These are phyloP conservation scores for Rhingia campestris DNA, from an alignment of 2,888 invertebrate genomes.

Conservation along the genomic window DNA sequence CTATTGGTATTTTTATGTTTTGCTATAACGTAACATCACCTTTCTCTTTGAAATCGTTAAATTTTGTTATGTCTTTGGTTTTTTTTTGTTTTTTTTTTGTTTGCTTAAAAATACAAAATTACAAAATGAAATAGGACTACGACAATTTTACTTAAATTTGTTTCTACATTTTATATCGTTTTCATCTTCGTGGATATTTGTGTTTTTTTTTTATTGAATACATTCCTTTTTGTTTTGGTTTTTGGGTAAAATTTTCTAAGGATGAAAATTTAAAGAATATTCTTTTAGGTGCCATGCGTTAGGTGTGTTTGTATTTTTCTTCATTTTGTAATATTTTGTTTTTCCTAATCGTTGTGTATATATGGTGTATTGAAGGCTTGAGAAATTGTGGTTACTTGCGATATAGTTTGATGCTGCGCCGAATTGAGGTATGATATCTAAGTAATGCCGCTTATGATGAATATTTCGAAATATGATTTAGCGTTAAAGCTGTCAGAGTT, in stretches of 20 bases:
- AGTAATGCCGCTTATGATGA: constrained; percentile 23
- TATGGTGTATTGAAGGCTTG: constrained; percentile 64
- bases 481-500: constrained; percentile 8
- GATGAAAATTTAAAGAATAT: constrained; percentile 71
- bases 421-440: constrained; percentile 41
- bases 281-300: constrained; percentile 55
- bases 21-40: constrained; percentile 66
- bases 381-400: constrained; percentile 49
- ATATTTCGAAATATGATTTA: constrained; percentile 26
- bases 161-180: constrained; percentile 60
- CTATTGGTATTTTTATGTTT: constrained; percentile 51
- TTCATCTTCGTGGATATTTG: constrained; percentile 50
- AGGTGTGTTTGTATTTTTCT: constrained; percentile 31
- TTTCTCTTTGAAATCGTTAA: constrained; percentile 59
- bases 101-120: constrained; percentile 73
- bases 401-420: constrained; percentile 43
- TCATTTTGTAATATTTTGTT: constrained; percentile 41
- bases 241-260: constrained; percentile 50
- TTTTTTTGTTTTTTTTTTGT: constrained; percentile 24
- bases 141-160: constrained; percentile 62
- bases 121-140: constrained; percentile 74
- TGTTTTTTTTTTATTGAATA: constrained; percentile 34
- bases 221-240: constrained; percentile 17
- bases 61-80: constrained; percentile 42
- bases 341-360: constrained; percentile 69